Conservation (phyloP, 1,140 invertebrate genomes). For the Oncopodura yosiiana region DNA sequence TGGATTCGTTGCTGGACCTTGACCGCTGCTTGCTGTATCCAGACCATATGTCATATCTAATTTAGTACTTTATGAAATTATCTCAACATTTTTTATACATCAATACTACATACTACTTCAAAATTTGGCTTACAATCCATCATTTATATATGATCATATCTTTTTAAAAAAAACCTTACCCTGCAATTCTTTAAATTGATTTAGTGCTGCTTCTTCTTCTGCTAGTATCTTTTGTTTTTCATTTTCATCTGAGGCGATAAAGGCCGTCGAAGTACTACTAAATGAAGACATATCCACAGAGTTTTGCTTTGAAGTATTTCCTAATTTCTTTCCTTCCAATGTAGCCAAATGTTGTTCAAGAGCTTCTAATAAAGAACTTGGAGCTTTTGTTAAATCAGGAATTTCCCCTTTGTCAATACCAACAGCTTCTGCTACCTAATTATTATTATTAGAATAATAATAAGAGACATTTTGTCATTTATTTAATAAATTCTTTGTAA, state of each 20-base stretch:
- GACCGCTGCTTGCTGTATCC: constrained; percentile 56
- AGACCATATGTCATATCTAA: constrained; percentile 43
- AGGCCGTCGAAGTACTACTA: constrained; percentile 32
- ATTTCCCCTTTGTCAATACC: constrained; percentile 99
- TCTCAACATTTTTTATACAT: neutral
- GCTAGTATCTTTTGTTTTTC: constrained; percentile 71
- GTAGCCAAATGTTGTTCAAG: constrained; percentile 89
- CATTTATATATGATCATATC: neutral
- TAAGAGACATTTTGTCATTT: neutral
- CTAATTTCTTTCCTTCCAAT: constrained; percentile 78
- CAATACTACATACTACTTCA: neutral
- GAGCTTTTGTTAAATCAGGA: constrained; percentile 93
- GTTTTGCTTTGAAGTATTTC: constrained; percentile 30
- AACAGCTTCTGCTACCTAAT: constrained; percentile 60
- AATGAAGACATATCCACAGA: constrained; percentile 35
- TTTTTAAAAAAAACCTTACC: neutral
- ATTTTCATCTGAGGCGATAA: constrained; percentile 35
- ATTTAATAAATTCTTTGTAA: neutral
- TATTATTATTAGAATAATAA: neutral
- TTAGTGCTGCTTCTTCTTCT: constrained; percentile 89
- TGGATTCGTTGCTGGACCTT: constrained; percentile 38
- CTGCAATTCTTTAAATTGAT: constrained; percentile 76
- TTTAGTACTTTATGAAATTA: neutral
- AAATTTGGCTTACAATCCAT: neutral
- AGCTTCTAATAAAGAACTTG: constrained; percentile 93